Percentiles rank a stretch among this genome's conserved stretches.
phyloP scores from a whole-genome alignment of 2,797 vertebrate genomes.

The Discoglossus pictus region DNA sequence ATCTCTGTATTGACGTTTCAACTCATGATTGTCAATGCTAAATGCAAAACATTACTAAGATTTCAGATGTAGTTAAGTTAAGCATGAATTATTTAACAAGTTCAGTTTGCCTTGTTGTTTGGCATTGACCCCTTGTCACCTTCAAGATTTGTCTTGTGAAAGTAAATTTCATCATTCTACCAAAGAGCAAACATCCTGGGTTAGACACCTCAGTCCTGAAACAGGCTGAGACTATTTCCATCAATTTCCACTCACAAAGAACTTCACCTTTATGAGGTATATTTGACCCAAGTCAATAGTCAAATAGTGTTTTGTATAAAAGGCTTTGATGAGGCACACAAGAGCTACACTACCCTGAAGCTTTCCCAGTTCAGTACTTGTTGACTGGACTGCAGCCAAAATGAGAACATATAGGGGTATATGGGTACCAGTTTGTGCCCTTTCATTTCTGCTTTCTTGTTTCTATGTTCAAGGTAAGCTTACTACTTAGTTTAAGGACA shows the following conservation, averaged over 20 bases:
- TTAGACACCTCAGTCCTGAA: constrained; percentile 21
- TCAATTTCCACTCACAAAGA: constrained; percentile 17
- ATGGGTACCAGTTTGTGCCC: constrained; percentile 12
- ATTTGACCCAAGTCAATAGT: neutral
- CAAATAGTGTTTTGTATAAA: constrained; percentile 10
- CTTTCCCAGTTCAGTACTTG: constrained; percentile 12
- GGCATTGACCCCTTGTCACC: constrained; percentile 18
- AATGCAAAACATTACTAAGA: too few relatives aligned
- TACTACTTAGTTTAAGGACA: too few relatives aligned
- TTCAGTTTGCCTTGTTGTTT: constrained; percentile 10
- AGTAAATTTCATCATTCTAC: constrained; percentile 31
- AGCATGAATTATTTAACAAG: constrained; percentile 14
- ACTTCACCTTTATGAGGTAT: constrained; percentile 5
- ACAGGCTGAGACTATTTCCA: neutral
- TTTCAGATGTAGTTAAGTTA: constrained; percentile 8
- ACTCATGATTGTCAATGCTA: too few relatives aligned
- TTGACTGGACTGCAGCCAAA: constrained; percentile 23
- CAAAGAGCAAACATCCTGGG: constrained; percentile 43
- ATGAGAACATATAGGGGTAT: constrained; percentile 29
- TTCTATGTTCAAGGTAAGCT: constrained; percentile 30
- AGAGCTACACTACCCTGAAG: constrained; percentile 8
- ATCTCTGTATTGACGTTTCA: too few relatives aligned
- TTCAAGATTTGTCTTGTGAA: constrained; percentile 27
- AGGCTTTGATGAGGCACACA: neutral
- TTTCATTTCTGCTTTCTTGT: neutral